Conservation (phyloP, 2,113 vertebrate genomes). For the Brienomyrus longianalis region DNA sequence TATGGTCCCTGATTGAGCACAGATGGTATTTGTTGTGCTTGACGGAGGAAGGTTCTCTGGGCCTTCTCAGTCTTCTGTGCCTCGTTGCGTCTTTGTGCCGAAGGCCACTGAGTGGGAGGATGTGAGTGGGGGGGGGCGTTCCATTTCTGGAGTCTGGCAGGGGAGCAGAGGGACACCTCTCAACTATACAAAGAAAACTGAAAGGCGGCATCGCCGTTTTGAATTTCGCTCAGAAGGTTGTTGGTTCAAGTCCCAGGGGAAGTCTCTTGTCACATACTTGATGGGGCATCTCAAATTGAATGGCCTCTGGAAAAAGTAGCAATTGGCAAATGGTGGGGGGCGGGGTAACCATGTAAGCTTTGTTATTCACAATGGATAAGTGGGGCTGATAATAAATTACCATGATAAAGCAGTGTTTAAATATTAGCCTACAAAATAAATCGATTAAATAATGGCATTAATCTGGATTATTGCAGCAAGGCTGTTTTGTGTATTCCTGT, state of each 20-base stretch:
- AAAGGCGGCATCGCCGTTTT: not conserved
- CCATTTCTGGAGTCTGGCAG: not conserved
- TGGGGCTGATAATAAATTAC: not conserved
- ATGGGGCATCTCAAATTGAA: not conserved
- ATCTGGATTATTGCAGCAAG: not conserved
- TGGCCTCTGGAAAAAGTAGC: not conserved
- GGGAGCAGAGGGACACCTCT: not conserved
- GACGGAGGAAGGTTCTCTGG: slow-evolving; percentile 52
- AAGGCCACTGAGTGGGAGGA: not conserved
- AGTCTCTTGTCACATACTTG: not conserved
- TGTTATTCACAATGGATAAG: not conserved
- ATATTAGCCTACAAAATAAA: not conserved
- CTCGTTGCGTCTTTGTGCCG: not conserved
- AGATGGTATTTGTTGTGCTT: slow-evolving; percentile 56
- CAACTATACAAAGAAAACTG: not conserved
- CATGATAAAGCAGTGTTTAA: not conserved
- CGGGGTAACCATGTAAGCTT: not conserved
- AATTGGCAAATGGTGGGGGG: not conserved
- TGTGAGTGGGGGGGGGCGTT: not conserved
- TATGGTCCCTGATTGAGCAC: slow-evolving; percentile 44
- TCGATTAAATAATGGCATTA: not conserved
- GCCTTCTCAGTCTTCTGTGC: not conserved
- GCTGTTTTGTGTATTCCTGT: not conserved
- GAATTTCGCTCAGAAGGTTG: not conserved
- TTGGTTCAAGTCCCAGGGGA: not conserved